phyloP scores from a whole-genome alignment of 2,113 vertebrate species.

The Australoheros scitulus region DNA sequence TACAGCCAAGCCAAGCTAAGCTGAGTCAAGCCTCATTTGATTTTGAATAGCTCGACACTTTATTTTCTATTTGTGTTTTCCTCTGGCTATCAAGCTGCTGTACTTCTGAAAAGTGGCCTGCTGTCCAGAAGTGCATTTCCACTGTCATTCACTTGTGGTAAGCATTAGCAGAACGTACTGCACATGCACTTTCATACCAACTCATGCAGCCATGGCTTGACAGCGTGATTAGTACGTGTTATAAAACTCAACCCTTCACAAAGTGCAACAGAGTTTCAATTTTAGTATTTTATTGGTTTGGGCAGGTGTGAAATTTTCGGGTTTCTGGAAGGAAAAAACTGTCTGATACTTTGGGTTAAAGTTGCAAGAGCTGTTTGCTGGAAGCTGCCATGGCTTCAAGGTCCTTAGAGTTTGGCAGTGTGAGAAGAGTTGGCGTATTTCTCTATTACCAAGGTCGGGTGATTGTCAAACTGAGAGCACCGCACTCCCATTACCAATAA shows the following conservation, averaged over 20 bases:
- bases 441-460: conserved; percentile 38
- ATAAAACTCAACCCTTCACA: conserved; percentile 53
- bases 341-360: conserved; percentile 45
- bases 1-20: conserved; percentile 84
- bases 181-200: conserved; percentile 70
- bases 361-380: conserved; percentile 40
- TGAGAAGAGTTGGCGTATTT: conserved; percentile 17
- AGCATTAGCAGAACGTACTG: conserved; percentile 47
- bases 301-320: conserved; percentile 53
- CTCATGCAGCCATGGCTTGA: conserved; percentile 67
- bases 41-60: conserved; percentile 24
- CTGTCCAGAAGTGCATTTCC: conserved; percentile 5
- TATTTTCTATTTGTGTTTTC: conserved; percentile 33
- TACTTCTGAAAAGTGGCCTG: conserved; percentile 21
- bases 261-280: conserved; percentile 34
- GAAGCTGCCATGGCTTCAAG: conserved; percentile 35
- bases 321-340: conserved; percentile 38
- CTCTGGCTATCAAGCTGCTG: conserved; percentile 33
- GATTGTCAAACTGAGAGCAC: conserved; percentile 45
- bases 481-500: conserved; percentile 28
- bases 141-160: conserved; percentile 32
- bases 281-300: conserved; percentile 43
- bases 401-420: conserved; percentile 38
- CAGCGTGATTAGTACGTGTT: conserved; percentile 69
- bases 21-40: conserved; percentile 62